Evolutionary conservation across 2,888 invertebrate genomes (phyloP).

Genomic region (Oxyteleia sp.): DNA sequence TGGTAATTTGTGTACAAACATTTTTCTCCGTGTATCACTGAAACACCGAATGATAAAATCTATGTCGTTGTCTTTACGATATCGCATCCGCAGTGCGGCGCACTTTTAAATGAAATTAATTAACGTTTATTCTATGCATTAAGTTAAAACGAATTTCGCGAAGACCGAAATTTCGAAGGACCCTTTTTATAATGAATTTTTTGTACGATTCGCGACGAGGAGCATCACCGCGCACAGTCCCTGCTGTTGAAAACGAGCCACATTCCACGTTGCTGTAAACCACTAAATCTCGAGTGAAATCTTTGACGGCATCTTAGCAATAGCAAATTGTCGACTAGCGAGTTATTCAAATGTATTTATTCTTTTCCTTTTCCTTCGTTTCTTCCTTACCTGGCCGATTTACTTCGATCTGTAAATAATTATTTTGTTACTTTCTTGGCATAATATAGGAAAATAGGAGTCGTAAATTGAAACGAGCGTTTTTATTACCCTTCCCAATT

Average conservation of each 20-base stretch:
- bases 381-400: constrained; percentile 46
- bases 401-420: constrained; percentile 66
- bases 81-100: no score
- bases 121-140: no score
- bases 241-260: constrained; percentile 36
- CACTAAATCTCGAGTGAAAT: constrained; percentile 16
- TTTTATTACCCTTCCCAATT: constrained; percentile 25
- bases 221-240: constrained; percentile 30
- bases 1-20: no score
- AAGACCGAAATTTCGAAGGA: no score
- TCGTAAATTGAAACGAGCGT: constrained; percentile 19
- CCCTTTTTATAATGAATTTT: no score
- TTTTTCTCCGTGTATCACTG: no score
- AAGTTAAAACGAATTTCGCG: no score
- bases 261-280: constrained; percentile 41
- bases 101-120: no score
- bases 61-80: no score
- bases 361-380: no score
- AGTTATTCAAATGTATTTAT: constrained; percentile 10
- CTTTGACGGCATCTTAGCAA: constrained; percentile 15
- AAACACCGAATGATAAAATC: no score
- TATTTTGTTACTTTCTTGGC: constrained; percentile 68
- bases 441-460: constrained; percentile 47
- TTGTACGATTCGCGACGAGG: no score
- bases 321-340: constrained; percentile 53